These are phyloP conservation scores for Galeopterus variegatus DNA, from an alignment of 2,113 vertebrate genomes.

Conservation along the genomic window DNA sequence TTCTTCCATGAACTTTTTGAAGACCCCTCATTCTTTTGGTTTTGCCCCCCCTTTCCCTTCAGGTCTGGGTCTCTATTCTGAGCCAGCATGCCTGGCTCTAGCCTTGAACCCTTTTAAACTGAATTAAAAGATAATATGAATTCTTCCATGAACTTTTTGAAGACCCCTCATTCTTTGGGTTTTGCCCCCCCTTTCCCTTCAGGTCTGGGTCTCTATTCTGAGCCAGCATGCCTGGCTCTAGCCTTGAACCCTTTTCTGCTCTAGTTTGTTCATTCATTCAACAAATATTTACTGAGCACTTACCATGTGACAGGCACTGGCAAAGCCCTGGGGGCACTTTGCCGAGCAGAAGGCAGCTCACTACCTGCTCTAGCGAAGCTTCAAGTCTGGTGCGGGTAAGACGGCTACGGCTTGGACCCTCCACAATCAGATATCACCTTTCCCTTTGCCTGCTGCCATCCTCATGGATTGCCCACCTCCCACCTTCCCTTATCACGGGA, in stretches of 20 bases:
- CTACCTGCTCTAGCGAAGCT: background rate
- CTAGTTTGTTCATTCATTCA: background rate
- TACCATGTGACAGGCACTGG: no score
- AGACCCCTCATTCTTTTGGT: accelerated
- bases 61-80: background rate
- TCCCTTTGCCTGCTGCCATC: background rate
- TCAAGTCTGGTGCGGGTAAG: background rate
- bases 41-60: background rate
- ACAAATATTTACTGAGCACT: background rate
- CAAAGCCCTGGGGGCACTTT: background rate
- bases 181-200: background rate
- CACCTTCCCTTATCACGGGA: background rate
- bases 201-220: background rate
- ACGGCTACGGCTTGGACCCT: background rate
- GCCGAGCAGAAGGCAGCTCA: background rate
- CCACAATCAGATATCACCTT: background rate
- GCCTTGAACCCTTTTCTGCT: background rate
- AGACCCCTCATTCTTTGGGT: accelerated
- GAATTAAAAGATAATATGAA: no score
- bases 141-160: no score
- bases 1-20: no score
- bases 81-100: background rate
- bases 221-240: background rate
- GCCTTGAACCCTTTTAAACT: background rate
- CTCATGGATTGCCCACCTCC: background rate